Conservation (phyloP, 2,888 invertebrate species). For the Zele albiditarsus region DNA sequence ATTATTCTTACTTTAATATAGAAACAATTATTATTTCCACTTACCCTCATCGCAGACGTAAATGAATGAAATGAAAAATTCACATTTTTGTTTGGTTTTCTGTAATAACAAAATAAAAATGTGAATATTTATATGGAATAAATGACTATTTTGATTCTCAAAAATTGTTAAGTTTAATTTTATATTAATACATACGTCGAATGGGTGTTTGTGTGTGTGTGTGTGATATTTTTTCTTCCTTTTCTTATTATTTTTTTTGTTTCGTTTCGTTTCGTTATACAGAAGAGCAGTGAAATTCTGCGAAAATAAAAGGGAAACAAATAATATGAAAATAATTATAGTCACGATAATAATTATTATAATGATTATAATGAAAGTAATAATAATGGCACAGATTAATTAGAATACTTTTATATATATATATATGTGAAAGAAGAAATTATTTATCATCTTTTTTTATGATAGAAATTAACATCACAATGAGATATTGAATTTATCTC, state of each 20-base stretch:
- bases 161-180: conserved; percentile 69
- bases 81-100: too few relatives aligned
- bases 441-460: conserved; percentile 22
- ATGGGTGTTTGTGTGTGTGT: conserved; percentile 52
- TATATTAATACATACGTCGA: conserved; percentile 68
- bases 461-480: conserved; percentile 40
- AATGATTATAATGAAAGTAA: conserved; percentile 26
- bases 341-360: not conserved
- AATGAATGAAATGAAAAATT: too few relatives aligned
- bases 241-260: conserved; percentile 19
- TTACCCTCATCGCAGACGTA: too few relatives aligned
- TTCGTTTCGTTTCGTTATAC: conserved; percentile 43
- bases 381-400: conserved; percentile 3
- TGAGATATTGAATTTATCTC: conserved; percentile 27
- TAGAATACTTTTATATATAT: not conserved
- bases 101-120: conserved; percentile 7
- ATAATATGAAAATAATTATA: conserved; percentile 26
- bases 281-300: conserved; percentile 43
- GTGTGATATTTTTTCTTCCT: conserved; percentile 16
- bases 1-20: too few relatives aligned
- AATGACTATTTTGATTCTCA: conserved; percentile 61
- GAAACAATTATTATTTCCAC: not conserved
- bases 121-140: conserved; percentile 11
- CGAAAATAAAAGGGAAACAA: conserved; percentile 37
- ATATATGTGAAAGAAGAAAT: not conserved